A percentile compares a stretch with the other conserved stretches of the same genome.
Evolutionary conservation across 2,113 vertebrate species (phyloP).

Genomic region (Cathartes aura): DNA sequence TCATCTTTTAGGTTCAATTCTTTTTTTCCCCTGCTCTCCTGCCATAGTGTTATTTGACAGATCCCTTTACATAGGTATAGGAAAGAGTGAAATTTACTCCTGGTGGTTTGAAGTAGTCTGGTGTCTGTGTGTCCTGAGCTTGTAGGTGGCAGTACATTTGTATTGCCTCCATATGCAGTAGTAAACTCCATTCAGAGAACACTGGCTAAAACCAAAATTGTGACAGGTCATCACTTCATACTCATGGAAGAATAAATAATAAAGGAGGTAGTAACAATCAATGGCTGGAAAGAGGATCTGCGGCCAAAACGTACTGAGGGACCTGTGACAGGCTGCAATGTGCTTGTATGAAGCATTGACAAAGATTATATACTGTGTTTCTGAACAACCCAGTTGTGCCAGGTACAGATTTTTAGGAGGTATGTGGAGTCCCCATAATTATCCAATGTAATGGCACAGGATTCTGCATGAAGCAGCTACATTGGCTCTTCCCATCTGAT

Average conservation of each 20-base stretch:
- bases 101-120: neutral
- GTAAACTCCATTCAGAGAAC: neutral
- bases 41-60: neutral
- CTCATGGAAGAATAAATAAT: neutral
- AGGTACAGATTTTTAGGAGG: neutral
- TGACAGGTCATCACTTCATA: neutral
- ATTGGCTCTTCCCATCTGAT: neutral
- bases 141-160: neutral
- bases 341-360: neutral
- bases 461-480: neutral
- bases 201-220: neutral
- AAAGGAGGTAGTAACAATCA: neutral
- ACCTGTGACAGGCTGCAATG: neutral
- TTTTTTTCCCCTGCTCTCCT: fast-evolving
- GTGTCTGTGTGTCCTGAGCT: neutral
- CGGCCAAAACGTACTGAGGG: neutral
- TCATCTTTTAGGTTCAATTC: neutral
- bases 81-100: neutral
- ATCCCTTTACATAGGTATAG: neutral
- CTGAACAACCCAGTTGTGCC: neutral
- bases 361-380: neutral
- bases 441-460: neutral
- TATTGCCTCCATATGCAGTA: neutral
- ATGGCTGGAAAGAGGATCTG: neutral
- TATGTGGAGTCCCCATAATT: neutral